Evolutionary conservation across 2,797 vertebrate species (phyloP), one percentile per base, ranked within the genome.

Genomic region (Gymnoscopelus microlampas): DNA sequence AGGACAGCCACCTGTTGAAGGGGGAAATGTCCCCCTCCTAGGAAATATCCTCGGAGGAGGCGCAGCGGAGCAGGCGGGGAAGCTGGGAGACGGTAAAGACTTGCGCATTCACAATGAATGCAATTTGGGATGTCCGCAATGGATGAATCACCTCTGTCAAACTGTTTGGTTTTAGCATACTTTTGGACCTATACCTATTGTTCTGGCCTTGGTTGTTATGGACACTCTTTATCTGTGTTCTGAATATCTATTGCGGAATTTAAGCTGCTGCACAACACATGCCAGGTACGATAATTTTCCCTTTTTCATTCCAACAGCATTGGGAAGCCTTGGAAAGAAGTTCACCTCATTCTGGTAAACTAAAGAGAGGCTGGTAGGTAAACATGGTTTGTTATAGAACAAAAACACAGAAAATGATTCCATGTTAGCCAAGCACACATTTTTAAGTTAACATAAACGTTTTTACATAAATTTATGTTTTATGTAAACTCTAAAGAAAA

Each of bases 271-370:
- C 3, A 63, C 29, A 32, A 32, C 0, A 3, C 29, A 24, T 54
- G 50, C 3, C 4, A 63, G 71, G 0, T 65, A 60, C 55, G 1
- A 0, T 0, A 29, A 29, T 66, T 59, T 55, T 49, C 6, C 78
- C n/a, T 68, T 68, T 82, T 29, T 85, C 13, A 57, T 88, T 91
- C 61, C 75, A 24, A 26, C 85, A 99, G 98, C 97, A 81, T 95
- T 99, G 86, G 96, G 97, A 80, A 97, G 96, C 87, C 96, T 99
- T 19, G 97, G 98, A 83, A 99, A 99, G 94, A 99, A 98, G 94
- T 98, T 99, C 93, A 98, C 97, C 88, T 99, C 98, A 6, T 97
- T 99, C 85, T 99, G 97, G 97, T 99, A 96, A 98, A 92, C 90
- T 79, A 84, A 91, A 75, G 65, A 80, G 82, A 77, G 77, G 81